phyloP scores from a whole-genome alignment of 1,140 invertebrate genomes.

The Penaeus indicus region DNA sequence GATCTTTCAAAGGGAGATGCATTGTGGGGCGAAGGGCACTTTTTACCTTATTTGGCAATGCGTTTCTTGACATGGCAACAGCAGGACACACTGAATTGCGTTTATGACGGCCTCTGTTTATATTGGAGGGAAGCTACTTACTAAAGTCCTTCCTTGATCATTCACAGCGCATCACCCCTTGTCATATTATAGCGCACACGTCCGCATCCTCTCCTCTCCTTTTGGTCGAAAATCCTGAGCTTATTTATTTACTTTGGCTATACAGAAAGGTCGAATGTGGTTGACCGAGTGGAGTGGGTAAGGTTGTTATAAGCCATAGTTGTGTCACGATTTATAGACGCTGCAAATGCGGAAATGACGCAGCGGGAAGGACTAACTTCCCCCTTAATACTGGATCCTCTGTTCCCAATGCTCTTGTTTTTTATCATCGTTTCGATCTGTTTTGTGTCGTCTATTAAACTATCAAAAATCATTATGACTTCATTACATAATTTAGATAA shows the following conservation, averaged over 20 bases:
- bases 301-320: slow-evolving; percentile 9
- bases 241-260: not conserved
- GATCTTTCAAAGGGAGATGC: slow-evolving; percentile 2
- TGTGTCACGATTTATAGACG: slow-evolving; percentile 38
- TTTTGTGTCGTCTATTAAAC: slow-evolving; percentile 16
- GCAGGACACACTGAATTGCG: slow-evolving; percentile 55
- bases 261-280: not conserved
- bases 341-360: slow-evolving; percentile 59
- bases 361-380: slow-evolving; percentile 41
- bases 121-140: slow-evolving; percentile 48
- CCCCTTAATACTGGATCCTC: slow-evolving; percentile 40
- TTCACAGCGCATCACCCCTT: slow-evolving; percentile 48
- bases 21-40: not conserved
- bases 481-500: too few relatives aligned
- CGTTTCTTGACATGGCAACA: slow-evolving; percentile 51
- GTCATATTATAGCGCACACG: slow-evolving; percentile 53
- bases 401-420: slow-evolving; percentile 1
- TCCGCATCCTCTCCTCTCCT: not conserved
- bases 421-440: slow-evolving; percentile 13
- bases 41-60: not conserved
- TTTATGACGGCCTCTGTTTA: slow-evolving; percentile 57
- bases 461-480: not conserved
- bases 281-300: not conserved
- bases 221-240: not conserved
- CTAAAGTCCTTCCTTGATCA: slow-evolving; percentile 19